Evolutionary conservation across 1,140 invertebrate species (phyloP), one percentile per base, ranked within the genome.

Genomic region (Plutomurus gul): DNA sequence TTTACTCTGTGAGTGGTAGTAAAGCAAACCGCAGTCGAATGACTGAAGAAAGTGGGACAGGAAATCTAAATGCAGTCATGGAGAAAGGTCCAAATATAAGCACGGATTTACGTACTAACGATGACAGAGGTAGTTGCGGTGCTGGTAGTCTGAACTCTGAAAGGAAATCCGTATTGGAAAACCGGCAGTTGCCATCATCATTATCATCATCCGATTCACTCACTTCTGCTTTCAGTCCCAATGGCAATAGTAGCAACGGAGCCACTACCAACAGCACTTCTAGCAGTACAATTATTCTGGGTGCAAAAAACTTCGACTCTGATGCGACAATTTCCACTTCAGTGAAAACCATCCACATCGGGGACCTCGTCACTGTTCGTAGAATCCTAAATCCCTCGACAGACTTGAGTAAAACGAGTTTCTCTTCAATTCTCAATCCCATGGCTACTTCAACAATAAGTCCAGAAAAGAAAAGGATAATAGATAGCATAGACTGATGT

Each of bases 271-370:
- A 27, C 56, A 36, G 22, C 13, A 8, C 13, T 18, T 5, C 43
- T 8, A 56, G 22, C 30, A 22, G 27, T 33, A n/a, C 56, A 65
- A 25, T 33, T 65, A 36, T 27, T 36, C 56, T n/a, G 13, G 36
- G 56, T 33, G 30, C 56, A 65, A 65, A 65, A 65, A 65, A 65
- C 56, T 27, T 65, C 70, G 16, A 72, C 70, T 72, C 39, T 27
- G 75, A 47, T 36, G 73, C 65, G 40, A 47, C 46, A 51, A 49
- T 46, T 81, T 77, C 75, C 46, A 76, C 27, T 70, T 30, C 60
- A 76, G 65, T 80, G 33, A 43, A 73, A 39, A 76, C 74, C 46
- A 80, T 80, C 75, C 75, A 75, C 47, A 77, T 81, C 40, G 79
- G 79, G 60, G 79, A 77, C 65, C 27, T 37, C 6, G 79, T 78